Evolutionary conservation across 2,797 vertebrate genomes (phyloP), one percentile per base, ranked within the genome.

Genomic region (Muraenolepis orangiensis): DNA sequence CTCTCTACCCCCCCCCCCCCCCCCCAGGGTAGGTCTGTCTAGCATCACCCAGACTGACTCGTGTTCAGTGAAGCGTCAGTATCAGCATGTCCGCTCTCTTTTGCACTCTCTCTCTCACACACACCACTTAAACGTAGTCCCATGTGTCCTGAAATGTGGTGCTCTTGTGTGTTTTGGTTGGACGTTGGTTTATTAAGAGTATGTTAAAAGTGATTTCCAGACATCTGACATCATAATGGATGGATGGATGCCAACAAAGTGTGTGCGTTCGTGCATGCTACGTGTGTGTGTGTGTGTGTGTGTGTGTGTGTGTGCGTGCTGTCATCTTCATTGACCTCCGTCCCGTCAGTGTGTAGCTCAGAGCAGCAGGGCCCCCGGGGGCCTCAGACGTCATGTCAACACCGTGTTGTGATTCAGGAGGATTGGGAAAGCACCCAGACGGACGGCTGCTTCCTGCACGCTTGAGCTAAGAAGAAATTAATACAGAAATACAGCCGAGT

Each of bases 261-360:
- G 32, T 70, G 32, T 70, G 68, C 26, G 68, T 38, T n/a, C n/a
- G 68, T 70, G 68, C n/a, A n/a, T 70, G 68, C 23, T 5, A 12
- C 7, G 66, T 74, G 69, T 38, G 68, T 69, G 68, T 40, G 68
- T 70, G 68, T 38, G 68, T 6, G 20, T 26, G 69, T 38, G n/a
- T 20, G 28, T 6, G 29, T 72, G 16, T 82, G 85, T 87, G 67
- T 79, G 83, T 83, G 73, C 75, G 73, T 0, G 82, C 88, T 91
- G 91, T 92, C 92, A 87, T 90, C 88, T 90, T 85, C 86, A 86
- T 86, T 92, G 91, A 91, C 79, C 66, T 71, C 66, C 73, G 75
- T 29, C 66, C 79, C 79, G 81, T 89, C 86, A 86, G 80, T 42
- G 6, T 28, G 83, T 0, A 64, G 57, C 2, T 26, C 57, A 4